Base-by-base conservation (phyloP, 2,888 invertebrate genomes). In the Tricholauxania praeusta region DNA sequence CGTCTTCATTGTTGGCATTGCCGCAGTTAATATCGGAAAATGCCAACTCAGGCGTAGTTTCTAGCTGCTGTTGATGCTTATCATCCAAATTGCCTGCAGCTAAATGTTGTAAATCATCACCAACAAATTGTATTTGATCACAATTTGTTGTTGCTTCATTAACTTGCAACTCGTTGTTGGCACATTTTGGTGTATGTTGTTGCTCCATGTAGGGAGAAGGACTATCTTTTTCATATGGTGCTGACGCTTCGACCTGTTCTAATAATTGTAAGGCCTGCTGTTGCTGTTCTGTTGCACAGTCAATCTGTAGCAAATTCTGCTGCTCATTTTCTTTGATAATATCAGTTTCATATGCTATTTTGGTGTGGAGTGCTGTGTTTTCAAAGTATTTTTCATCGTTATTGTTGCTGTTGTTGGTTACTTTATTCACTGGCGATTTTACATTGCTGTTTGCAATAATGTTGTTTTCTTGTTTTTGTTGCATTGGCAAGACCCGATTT, bases 401-500 rank as follows among this genome's bases (percentile, higher is more conserved):
- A 57, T 19, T 19, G 85, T 86, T 51, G 64, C 72, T 72, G 32
- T 87, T 86, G 76, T 88, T 86, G 78, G 22, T 59, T 39, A 62
- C 62, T 14, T 39, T 39, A 10, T 10, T 6, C 4, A 62, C 47
- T 32, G 68, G 22, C 14, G 49, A 7, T 76, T 72, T n/a, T 10
- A 39, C 39, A 28, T 4, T 22, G 19, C 15, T 7, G 28, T 28
- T n/a, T 6, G 63, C 28, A 47, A 53, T 63, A 15, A 57, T 67
- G 53, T 51, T 72, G 55, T 70, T 72, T 55, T 90, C 90, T 79
- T 90, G 89, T 70, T 91, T 90, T 76, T 93, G 92, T 80, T 93
- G 94, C 90, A 94, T 91, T 12, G 94, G 94, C 67, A 94, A 82
- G 2, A 94, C 94, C 76, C 94, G 89, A 82, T 93, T 94, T 89